Percentiles rank a stretch among this genome's conserved stretches.
Evolutionary conservation across 2,113 vertebrate species (phyloP).

Genomic region (Falcunculus frontatus): DNA sequence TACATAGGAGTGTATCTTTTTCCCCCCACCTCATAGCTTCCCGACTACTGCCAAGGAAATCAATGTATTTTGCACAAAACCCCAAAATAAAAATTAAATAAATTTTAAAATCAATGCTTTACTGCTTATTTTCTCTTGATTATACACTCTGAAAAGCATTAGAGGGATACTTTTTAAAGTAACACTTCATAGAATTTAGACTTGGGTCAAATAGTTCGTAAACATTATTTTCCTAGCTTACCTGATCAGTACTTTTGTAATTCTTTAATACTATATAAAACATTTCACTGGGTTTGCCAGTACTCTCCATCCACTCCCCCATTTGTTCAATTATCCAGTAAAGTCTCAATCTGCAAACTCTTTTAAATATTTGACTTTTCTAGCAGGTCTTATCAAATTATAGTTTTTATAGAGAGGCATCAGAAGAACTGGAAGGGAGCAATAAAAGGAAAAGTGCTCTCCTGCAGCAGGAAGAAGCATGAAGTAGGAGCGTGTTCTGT

Average conservation of each 20-base stretch:
- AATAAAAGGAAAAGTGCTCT: neutral
- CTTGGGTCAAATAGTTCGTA: neutral
- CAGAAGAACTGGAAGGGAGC: neutral
- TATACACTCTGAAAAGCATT: neutral
- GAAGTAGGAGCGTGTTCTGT: neutral
- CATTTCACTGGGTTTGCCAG: neutral
- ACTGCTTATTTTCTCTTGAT: neutral
- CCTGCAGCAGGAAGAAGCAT: neutral
- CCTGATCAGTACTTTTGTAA: neutral
- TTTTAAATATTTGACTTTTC: neutral
- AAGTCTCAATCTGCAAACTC: neutral
- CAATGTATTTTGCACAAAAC: neutral
- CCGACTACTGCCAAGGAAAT: neutral
- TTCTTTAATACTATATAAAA: neutral
- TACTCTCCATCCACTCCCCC: neutral
- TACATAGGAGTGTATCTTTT: neutral
- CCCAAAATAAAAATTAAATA: neutral
- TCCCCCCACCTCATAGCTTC: rapidly evolving
- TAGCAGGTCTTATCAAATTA: neutral
- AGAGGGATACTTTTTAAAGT: neutral
- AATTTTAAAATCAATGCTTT: neutral
- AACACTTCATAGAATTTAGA: neutral
- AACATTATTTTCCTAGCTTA: neutral
- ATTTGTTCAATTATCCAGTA: neutral
- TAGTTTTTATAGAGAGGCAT: neutral